Conservation (phyloP, 2,888 invertebrate species). For the Limenitis arthemis region DNA sequence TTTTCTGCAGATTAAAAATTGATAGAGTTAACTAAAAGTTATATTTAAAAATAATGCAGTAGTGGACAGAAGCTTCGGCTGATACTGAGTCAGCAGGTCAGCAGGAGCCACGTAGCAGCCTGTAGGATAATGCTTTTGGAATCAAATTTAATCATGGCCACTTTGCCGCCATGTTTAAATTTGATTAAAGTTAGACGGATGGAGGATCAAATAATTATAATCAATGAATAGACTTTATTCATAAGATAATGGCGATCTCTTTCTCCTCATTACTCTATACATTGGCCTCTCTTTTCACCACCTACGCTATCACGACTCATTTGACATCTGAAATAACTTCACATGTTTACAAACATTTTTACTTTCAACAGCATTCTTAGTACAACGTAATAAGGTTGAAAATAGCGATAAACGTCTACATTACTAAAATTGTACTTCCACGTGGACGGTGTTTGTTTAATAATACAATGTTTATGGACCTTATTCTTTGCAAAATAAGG, state of each 20-base stretch:
- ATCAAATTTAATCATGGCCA: too few species aligned
- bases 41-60: neutral
- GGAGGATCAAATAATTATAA: too few species aligned
- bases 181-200: too few species aligned
- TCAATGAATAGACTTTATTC: too few species aligned
- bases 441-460: constrained; percentile 14
- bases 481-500: neutral
- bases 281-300: constrained; percentile 13
- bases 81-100: too few species aligned
- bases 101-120: too few species aligned
- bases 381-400: constrained; percentile 5
- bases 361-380: constrained; percentile 3
- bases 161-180: too few species aligned
- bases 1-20: constrained; percentile 8
- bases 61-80: too few species aligned
- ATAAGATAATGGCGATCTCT: neutral
- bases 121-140: too few species aligned
- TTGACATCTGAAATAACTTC: constrained; percentile 27
- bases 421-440: constrained; percentile 9
- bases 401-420: neutral
- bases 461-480: neutral
- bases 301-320: constrained; percentile 27
- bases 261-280: constrained; percentile 1
- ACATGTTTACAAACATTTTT: constrained; percentile 4
- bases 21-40: neutral